A percentile compares a stretch with the other conserved stretches of the same genome.
Conservation (phyloP, 2,797 vertebrate species). For the Acanthurus leucopareius region DNA sequence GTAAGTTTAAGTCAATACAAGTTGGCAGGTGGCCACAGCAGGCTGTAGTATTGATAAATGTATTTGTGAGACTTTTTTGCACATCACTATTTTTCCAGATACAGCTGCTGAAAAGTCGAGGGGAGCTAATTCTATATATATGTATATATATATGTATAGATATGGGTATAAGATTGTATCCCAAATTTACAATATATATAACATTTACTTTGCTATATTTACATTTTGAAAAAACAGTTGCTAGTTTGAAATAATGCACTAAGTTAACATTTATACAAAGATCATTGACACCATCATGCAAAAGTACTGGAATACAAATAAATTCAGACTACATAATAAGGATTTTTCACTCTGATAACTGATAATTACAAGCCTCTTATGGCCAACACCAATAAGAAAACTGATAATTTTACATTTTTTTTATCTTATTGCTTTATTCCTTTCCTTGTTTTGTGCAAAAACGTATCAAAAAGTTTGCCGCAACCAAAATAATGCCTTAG, state of each 20-base stretch:
- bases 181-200: not conserved
- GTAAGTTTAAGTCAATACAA: not conserved
- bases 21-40: not conserved
- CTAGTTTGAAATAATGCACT: too few species aligned
- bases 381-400: too few species aligned
- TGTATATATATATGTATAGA: too few species aligned
- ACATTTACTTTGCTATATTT: not conserved
- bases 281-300: not conserved
- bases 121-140: not conserved
- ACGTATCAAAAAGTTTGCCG: not conserved
- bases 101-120: not conserved
- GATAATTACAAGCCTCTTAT: too few species aligned
- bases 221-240: not conserved
- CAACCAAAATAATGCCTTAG: not conserved
- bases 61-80: constrained; percentile 5
- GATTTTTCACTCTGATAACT: too few species aligned
- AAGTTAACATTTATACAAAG: not conserved
- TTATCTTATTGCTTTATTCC: too few species aligned
- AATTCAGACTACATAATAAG: too few species aligned
- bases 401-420: too few species aligned
- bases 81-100: too few species aligned
- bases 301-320: not conserved
- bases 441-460: not conserved
- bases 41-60: not conserved
- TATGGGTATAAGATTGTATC: not conserved